Conservation (phyloP, 2,113 vertebrate species). For the Thamnophis sirtalis region DNA sequence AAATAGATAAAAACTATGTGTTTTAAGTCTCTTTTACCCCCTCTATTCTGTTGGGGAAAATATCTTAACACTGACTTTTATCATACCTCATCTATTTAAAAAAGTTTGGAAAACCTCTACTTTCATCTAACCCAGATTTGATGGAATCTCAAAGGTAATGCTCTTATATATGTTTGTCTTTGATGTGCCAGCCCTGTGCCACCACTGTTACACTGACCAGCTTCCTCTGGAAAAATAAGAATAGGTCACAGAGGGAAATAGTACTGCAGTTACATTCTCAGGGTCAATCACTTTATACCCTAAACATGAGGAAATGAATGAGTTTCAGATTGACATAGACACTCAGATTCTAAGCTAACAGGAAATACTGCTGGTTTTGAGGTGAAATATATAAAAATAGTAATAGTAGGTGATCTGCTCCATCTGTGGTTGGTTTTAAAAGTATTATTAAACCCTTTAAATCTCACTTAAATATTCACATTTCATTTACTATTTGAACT, state of each 20-base stretch:
- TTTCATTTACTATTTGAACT: background rate
- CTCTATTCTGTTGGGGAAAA: background rate
- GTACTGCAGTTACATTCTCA: background rate
- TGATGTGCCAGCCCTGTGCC: background rate
- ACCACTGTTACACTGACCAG: background rate
- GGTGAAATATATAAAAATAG: background rate
- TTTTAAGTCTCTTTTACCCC: background rate
- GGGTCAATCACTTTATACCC: background rate
- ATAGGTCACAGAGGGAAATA: background rate
- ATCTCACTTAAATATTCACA: background rate
- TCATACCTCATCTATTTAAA: background rate
- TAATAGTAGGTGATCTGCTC: background rate
- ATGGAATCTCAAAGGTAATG: background rate
- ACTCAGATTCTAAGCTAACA: background rate
- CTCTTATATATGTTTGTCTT: background rate
- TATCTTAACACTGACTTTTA: background rate
- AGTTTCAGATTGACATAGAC: background rate
- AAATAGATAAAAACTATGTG: background rate
- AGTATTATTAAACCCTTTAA: background rate
- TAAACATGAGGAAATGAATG: background rate
- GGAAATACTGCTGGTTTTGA: background rate
- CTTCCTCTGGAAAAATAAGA: background rate
- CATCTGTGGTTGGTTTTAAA: background rate
- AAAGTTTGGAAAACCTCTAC: background rate
- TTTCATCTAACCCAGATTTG: background rate